phyloP scores from a whole-genome alignment of 2,888 invertebrate genomes.

The Cheilosia pagana region DNA sequence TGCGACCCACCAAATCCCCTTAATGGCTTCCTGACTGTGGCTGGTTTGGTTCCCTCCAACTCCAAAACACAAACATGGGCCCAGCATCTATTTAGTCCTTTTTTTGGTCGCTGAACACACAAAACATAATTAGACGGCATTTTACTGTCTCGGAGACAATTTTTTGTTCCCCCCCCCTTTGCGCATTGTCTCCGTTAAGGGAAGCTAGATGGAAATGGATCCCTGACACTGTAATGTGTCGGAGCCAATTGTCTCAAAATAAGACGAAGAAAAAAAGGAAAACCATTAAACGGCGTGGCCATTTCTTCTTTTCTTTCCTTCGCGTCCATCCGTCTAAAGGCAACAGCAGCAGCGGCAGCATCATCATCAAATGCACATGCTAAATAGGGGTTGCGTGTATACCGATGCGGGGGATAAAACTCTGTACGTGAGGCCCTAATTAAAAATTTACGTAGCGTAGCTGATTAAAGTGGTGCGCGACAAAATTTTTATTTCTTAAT shows the following conservation, averaged over 20 bases:
- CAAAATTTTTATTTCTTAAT: slow-evolving; percentile 75
- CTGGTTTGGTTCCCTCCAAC: slow-evolving; percentile 14
- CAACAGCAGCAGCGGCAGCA: slow-evolving; percentile 11
- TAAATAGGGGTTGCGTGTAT: slow-evolving; percentile 59
- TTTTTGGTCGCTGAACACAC: slow-evolving; percentile 61
- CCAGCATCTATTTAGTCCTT: slow-evolving; percentile 56
- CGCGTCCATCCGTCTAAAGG: background rate
- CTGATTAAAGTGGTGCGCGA: slow-evolving; percentile 75
- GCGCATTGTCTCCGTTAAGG: background rate
- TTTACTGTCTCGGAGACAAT: slow-evolving; percentile 69
- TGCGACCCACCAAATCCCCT: slow-evolving; percentile 72
- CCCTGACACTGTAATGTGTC: slow-evolving; percentile 60
- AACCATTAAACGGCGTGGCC: slow-evolving; percentile 40
- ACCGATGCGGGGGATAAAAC: slow-evolving; percentile 6
- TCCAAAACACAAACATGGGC: background rate
- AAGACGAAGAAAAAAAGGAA: slow-evolving; percentile 10
- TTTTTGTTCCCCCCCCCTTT: slow-evolving; percentile 20
- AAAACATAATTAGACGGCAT: slow-evolving; percentile 74
- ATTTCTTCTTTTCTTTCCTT: slow-evolving; percentile 8
- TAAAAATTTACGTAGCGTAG: slow-evolving; percentile 75
- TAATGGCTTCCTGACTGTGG: slow-evolving; percentile 70
- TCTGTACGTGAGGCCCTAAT: slow-evolving; percentile 68
- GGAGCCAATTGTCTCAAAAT: slow-evolving; percentile 63
- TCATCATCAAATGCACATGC: slow-evolving; percentile 66
- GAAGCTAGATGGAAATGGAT: slow-evolving; percentile 50